phyloP scores from a whole-genome alignment of 2,113 vertebrate genomes.

The Galeopterus variegatus region DNA sequence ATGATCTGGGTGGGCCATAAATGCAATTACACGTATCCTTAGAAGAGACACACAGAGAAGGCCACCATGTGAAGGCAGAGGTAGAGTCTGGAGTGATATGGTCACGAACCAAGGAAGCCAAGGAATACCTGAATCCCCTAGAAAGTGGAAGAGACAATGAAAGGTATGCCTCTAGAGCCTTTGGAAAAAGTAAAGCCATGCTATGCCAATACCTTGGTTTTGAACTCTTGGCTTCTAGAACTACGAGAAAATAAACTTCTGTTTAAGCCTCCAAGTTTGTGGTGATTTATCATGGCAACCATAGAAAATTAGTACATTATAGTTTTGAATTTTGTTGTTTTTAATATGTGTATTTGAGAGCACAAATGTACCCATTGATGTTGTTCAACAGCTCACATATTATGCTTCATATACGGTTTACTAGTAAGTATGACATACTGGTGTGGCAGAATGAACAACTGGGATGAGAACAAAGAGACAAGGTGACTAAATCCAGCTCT shows the following conservation, averaged over 20 bases:
- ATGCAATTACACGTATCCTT: not conserved
- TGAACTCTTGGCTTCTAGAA: not conserved
- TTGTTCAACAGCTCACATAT: not conserved
- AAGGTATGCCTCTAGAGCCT: not conserved
- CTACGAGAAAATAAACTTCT: constrained; percentile 12
- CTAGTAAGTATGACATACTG: not conserved
- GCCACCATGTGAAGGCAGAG: not conserved
- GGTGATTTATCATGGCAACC: not conserved
- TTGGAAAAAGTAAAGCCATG: not conserved
- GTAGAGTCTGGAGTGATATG: not conserved
- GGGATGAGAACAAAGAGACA: not conserved
- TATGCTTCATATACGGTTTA: not conserved
- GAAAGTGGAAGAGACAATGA: not conserved
- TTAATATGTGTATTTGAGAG: not conserved
- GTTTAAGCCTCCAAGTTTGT: not conserved
- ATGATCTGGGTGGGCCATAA: not conserved
- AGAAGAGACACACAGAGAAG: not conserved
- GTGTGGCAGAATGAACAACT: not conserved
- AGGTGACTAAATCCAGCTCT: not conserved
- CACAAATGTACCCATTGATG: not conserved
- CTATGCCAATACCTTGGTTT: not conserved
- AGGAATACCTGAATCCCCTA: not conserved
- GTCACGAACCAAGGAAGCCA: not conserved
- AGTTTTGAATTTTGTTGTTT: constrained; percentile 20
- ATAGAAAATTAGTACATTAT: not conserved